These are phyloP conservation scores for Margarornis squamiger DNA, from an alignment of 2,797 vertebrate species.

Conservation along the genomic window DNA sequence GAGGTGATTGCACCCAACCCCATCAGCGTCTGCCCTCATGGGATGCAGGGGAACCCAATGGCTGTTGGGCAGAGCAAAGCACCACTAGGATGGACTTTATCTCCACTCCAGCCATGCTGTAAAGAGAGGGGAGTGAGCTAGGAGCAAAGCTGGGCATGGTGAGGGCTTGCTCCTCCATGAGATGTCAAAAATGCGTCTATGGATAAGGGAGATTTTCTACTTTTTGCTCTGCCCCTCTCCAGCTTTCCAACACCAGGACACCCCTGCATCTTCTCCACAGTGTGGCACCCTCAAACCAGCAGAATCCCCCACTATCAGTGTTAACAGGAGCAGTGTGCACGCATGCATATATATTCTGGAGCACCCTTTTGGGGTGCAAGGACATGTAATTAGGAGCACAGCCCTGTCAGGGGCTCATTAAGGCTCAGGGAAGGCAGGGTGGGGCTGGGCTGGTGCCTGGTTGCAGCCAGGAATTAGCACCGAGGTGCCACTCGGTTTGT, in stretches of 20 bases:
- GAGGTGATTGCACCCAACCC: rapidly evolving
- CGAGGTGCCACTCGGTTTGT: background rate
- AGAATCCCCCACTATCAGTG: background rate
- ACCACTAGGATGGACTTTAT: background rate
- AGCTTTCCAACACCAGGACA: background rate
- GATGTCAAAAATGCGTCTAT: background rate
- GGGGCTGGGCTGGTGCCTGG: conserved; percentile 33
- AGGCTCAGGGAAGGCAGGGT: background rate
- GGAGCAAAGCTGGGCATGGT: background rate
- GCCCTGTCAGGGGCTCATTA: background rate
- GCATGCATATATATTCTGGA: background rate
- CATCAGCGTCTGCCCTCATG: background rate
- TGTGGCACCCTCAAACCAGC: background rate
- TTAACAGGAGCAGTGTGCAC: background rate
- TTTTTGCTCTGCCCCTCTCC: background rate
- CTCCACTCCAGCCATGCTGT: too few relatives aligned
- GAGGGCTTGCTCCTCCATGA: background rate
- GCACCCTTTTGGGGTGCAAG: background rate
- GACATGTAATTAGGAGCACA: background rate
- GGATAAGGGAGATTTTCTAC: background rate
- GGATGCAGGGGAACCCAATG: rapidly evolving
- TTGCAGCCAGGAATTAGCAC: conserved; percentile 49
- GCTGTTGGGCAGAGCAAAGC: background rate
- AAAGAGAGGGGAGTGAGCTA: background rate
- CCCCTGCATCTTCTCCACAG: background rate